Evolutionary conservation across 1,140 invertebrate species (phyloP), one percentile per base, ranked within the genome.

Genomic region (Odontomachus brunneus): DNA sequence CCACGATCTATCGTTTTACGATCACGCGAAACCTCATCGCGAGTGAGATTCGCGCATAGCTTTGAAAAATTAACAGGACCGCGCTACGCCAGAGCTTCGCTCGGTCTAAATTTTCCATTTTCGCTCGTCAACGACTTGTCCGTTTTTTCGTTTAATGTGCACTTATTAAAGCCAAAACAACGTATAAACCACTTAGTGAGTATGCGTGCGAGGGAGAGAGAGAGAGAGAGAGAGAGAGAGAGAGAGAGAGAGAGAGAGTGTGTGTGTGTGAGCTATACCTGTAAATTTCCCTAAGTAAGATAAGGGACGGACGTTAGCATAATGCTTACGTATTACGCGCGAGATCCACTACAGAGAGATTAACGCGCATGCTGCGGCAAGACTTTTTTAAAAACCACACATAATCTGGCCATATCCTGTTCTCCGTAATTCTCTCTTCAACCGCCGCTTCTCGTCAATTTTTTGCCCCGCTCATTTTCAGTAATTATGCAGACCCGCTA

Each of bases 11-110:
- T 78, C 62, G 65, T 78, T 67, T 57, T 78, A 78, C 33, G 29
- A 78, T 78, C 49, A 69, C 63, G n/a, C n/a, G 51, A 78, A 78
- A 57, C 17, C 33, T 57, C 51, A 69, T 71, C 53, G 44, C 33
- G 33, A 69, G 19, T 59, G 33, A 59, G 51, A 80, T 44, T 66
- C 17, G 74, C 62, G 19, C 14, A 67, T 66, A 57, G 4, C 22
- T 57, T 44, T 71, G 51, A 71, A 71, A 71, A 69, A 80, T 78
- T 57, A 71, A 71, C 33, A 51, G 57, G 33, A 69, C 3, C 33
- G 0, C 17, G 3, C 55, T 19, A 38, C 12, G 48, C 15, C n/a
- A 15, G 22, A 69, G 69, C 5, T 69, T 9, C 33, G 33, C 49
- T 67, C 15, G 29, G 69, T 69, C 22, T 26, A 26, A 44, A 57